These are phyloP conservation scores for Phrynocephalus versicolor DNA, from an alignment of 2,113 vertebrate genomes.

Conservation along the genomic window DNA sequence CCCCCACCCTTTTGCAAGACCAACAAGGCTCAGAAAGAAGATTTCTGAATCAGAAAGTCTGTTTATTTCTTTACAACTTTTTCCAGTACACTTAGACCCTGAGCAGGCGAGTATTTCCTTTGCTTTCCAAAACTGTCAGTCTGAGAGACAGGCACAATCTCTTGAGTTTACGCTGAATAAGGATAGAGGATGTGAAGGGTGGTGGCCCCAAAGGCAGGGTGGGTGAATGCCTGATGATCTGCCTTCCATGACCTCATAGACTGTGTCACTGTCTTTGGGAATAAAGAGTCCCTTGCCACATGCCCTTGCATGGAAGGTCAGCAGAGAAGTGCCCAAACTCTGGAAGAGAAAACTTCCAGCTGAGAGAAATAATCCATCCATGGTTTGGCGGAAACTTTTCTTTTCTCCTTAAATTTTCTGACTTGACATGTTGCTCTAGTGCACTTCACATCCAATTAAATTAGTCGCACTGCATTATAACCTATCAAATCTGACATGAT, in stretches of 20 bases:
- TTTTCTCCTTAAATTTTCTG: slow-evolving; percentile 40
- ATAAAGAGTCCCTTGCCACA: slow-evolving; percentile 51
- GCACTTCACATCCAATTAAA: slow-evolving; percentile 74
- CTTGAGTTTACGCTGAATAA: slow-evolving; percentile 36
- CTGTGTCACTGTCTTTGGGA: slow-evolving; percentile 68
- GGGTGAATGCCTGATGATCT: slow-evolving; percentile 46
- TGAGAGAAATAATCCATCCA: slow-evolving; percentile 67
- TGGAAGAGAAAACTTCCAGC: slow-evolving; percentile 59
- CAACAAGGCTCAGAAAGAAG: not conserved
- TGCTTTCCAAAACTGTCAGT: slow-evolving; percentile 34
- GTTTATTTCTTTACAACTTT: not conserved
- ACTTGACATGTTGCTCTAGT: slow-evolving; percentile 57
- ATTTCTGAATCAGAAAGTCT: slow-evolving; percentile 23
- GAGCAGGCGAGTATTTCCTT: slow-evolving; percentile 38
- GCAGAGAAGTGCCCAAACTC: slow-evolving; percentile 61
- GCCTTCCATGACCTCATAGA: slow-evolving; percentile 59
- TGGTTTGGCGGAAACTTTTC: slow-evolving; percentile 55
- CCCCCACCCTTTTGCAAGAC: too few species aligned
- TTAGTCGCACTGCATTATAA: slow-evolving; percentile 72
- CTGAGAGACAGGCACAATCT: slow-evolving; percentile 39
- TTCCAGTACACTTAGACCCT: slow-evolving; percentile 47
- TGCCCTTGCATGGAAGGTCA: slow-evolving; percentile 72
- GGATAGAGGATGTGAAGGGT: slow-evolving; percentile 46
- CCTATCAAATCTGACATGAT: slow-evolving; percentile 66
- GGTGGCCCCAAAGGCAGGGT: slow-evolving; percentile 61